Evolutionary conservation across 1,140 invertebrate genomes (phyloP).

Genomic region (Stratiolaelaps scimitus): DNA sequence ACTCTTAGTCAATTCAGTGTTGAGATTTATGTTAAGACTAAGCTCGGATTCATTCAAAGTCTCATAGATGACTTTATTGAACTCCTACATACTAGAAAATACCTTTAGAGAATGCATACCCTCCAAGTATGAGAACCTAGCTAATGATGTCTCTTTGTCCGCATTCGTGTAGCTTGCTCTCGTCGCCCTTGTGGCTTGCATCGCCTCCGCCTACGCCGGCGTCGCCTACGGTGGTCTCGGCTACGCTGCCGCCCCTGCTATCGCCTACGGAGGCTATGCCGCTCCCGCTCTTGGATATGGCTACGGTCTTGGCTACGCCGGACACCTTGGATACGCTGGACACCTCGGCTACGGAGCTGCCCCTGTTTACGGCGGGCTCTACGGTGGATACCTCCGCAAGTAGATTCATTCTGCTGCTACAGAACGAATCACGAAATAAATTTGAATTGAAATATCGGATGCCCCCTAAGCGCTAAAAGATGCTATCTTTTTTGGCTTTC

Average conservation of each 20-base stretch:
- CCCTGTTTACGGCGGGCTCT: slow-evolving; percentile 6
- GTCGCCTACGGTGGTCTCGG: neutral
- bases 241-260: neutral
- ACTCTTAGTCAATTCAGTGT: too few relatives aligned
- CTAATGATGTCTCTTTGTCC: neutral
- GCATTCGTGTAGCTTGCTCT: slow-evolving; percentile 1
- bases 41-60: too few relatives aligned
- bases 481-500: too few relatives aligned
- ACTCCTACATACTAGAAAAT: neutral
- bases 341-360: neutral
- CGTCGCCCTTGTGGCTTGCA: slow-evolving; percentile 22
- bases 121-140: neutral
- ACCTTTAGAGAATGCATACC: neutral
- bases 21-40: too few relatives aligned
- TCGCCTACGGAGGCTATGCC: slow-evolving; percentile 1
- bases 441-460: too few relatives aligned
- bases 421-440: too few relatives aligned
- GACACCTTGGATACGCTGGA: slow-evolving; percentile 7
- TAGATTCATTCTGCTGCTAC: neutral
- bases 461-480: too few relatives aligned
- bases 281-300: slow-evolving; percentile 6
- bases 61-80: too few relatives aligned
- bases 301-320: neutral
- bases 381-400: slow-evolving; percentile 27
- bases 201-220: slow-evolving; percentile 7